A percentile compares a stretch with the other conserved stretches of the same genome.
Evolutionary conservation across 1,140 invertebrate genomes (phyloP).

Genomic region (Papilio machaon): DNA sequence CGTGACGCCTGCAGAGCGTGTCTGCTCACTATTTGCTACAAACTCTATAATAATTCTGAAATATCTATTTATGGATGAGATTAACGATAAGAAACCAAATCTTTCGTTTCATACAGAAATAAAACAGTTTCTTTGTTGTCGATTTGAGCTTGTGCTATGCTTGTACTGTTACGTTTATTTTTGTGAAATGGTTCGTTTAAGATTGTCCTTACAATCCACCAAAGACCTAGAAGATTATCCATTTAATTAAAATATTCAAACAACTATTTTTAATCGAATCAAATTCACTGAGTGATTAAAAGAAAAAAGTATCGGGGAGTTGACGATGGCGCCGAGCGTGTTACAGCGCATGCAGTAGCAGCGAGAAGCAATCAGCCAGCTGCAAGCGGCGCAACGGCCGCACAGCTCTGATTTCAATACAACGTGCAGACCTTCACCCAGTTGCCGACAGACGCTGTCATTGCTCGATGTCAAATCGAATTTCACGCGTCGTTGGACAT

Average conservation of each 20-base stretch:
- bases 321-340: neutral
- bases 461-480: conserved; percentile 66
- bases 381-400: neutral
- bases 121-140: neutral
- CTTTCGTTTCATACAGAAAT: neutral
- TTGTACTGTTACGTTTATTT: neutral
- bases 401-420: conserved; percentile 60
- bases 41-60: neutral
- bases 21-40: too few species aligned
- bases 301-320: too few species aligned
- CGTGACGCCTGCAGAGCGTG: too few species aligned
- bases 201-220: neutral
- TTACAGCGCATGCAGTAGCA: neutral
- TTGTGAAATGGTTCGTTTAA: neutral
- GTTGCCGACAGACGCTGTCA: conserved; percentile 55
- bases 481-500: conserved; percentile 66
- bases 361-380: neutral
- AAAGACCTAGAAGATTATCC: neutral
- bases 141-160: neutral
- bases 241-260: neutral
- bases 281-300: neutral
- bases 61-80: too few species aligned
- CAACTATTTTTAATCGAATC: neutral
- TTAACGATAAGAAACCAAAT: neutral
- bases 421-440: conserved; percentile 71